A percentile compares a stretch with the other conserved stretches of the same genome.
Conservation (phyloP, 2,797 vertebrate genomes). For the Triplophysa yarkandensis region DNA sequence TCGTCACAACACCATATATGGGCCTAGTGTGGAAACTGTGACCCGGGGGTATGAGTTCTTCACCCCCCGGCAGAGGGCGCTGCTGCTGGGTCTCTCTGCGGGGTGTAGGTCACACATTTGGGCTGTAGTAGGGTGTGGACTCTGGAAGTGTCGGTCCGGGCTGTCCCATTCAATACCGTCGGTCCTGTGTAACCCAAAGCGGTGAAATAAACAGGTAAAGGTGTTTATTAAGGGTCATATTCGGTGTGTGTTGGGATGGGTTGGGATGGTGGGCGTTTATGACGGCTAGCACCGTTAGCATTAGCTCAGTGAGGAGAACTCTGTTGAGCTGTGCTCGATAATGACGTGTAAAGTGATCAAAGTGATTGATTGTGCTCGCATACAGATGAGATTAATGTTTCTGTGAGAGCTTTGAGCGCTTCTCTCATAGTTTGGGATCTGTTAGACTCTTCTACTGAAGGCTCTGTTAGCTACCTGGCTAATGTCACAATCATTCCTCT, state of each 20-base stretch:
- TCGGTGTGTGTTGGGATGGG: neutral
- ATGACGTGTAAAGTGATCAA: neutral
- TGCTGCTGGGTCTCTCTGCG: constrained; percentile 3
- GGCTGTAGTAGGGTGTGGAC: constrained; percentile 55
- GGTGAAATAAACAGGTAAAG: constrained; percentile 48
- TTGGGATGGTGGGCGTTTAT: neutral
- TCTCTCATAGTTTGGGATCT: neutral
- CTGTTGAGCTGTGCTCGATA: neutral
- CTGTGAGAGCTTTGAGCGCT: neutral
- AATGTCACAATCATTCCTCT: constrained; percentile 39
- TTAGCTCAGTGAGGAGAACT: neutral
- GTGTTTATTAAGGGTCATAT: neutral
- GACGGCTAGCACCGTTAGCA: neutral
- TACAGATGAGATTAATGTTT: neutral
- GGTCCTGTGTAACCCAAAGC: constrained; percentile 21
- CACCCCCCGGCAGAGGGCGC: constrained; percentile 42
- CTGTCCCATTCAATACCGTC: constrained; percentile 28
- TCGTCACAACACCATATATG: no score
- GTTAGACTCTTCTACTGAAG: neutral
- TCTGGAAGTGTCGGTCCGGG: constrained; percentile 25
- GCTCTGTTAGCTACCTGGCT: constrained; percentile 30
- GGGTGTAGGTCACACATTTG: constrained; percentile 20
- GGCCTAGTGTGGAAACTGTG: no score
- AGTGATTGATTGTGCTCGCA: neutral
- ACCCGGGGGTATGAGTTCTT: constrained; percentile 26